Conservation (phyloP, 2,888 invertebrate species). For the Oscheius sp. region DNA sequence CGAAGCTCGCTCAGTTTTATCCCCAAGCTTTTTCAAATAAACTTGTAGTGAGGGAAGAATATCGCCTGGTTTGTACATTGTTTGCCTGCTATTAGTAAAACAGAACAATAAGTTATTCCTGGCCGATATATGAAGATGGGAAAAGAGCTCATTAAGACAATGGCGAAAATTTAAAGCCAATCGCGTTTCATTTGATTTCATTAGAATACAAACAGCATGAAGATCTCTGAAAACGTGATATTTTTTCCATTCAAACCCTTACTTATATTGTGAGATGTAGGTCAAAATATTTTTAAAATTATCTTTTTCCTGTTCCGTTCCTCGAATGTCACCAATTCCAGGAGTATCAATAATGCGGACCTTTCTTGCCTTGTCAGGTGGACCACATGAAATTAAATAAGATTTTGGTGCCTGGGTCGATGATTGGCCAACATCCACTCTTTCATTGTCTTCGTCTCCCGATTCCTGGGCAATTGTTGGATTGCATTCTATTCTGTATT, state of each 20-base stretch:
- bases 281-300: constrained; percentile 22
- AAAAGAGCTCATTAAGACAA: constrained; percentile 60
- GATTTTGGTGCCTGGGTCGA: constrained; percentile 25
- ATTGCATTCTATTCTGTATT: constrained; percentile 7
- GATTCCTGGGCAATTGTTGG: neutral
- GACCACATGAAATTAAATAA: constrained; percentile 9
- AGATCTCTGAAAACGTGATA: constrained; percentile 27
- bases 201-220: constrained; percentile 51
- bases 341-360: constrained; percentile 33
- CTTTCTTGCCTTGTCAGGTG: neutral
- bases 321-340: constrained; percentile 26
- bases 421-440: neutral
- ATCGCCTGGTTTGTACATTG: constrained; percentile 39
- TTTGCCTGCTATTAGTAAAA: constrained; percentile 55
- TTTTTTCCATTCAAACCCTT: neutral
- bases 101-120: constrained; percentile 58
- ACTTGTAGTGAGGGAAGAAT: constrained; percentile 17
- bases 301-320: constrained; percentile 8
- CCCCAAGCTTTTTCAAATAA: constrained; percentile 23
- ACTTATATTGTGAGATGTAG: constrained; percentile 23
- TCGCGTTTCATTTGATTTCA: constrained; percentile 50
- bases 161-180: constrained; percentile 49
- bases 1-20: neutral
- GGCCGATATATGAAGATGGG: constrained; percentile 54
- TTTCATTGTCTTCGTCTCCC: constrained; percentile 3